Percentiles rank a stretch among this genome's conserved stretches.
Evolutionary conservation across 2,888 invertebrate genomes (phyloP).

Genomic region (Phania funesta): DNA sequence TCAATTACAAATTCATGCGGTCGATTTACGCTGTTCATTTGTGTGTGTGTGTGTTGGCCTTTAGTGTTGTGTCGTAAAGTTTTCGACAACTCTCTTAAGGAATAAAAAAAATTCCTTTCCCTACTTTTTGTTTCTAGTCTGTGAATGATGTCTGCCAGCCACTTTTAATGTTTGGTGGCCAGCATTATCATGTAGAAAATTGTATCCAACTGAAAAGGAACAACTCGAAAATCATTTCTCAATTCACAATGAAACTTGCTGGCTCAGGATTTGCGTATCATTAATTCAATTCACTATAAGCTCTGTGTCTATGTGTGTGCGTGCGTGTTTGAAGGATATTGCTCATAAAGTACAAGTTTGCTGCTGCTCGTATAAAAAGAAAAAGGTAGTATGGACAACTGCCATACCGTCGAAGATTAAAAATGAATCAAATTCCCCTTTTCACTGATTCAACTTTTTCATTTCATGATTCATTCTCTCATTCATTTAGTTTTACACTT

Average conservation of each 20-base stretch:
- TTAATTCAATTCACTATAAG: conserved; percentile 63
- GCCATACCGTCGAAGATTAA: background rate
- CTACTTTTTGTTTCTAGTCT: too few species aligned
- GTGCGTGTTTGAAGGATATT: conserved; percentile 43
- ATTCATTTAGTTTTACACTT: conserved; percentile 33
- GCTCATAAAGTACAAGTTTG: conserved; percentile 25
- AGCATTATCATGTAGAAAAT: conserved; percentile 1
- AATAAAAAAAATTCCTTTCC: background rate
- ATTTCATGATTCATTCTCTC: conserved; percentile 1
- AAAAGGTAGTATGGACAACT: conserved; percentile 13
- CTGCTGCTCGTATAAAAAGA: background rate
- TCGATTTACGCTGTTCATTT: conserved; percentile 57
- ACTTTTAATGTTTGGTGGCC: conserved; percentile 40
- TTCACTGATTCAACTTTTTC: conserved; percentile 20
- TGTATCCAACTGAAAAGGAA: background rate
- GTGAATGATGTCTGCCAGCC: conserved; percentile 16
- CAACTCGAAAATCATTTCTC: background rate
- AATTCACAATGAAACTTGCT: conserved; percentile 29
- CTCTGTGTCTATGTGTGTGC: too few species aligned
- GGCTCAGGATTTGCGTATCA: conserved; percentile 67
- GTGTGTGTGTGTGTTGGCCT: background rate
- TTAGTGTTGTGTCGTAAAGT: background rate
- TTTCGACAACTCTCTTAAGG: conserved; percentile 28
- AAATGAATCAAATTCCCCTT: conserved; percentile 1
- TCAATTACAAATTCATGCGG: conserved; percentile 51